A percentile compares a stretch with the other conserved stretches of the same genome.
Evolutionary conservation across 1,140 invertebrate species (phyloP).

Genomic region (Cydia splendana): DNA sequence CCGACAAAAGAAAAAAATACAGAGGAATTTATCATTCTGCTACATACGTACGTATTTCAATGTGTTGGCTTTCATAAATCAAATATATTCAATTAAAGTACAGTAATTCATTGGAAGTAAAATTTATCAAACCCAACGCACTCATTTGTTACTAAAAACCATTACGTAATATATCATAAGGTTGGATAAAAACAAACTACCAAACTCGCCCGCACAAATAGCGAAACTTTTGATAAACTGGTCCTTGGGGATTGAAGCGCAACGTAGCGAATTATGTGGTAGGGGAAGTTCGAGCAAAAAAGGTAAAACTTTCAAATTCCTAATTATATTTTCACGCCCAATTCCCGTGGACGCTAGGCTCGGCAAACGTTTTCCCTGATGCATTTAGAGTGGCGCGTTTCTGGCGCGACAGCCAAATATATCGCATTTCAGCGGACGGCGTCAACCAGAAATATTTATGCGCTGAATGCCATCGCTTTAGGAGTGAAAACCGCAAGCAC

Average conservation of each 20-base stretch:
- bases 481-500: conserved; percentile 4
- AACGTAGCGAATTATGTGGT: conserved; percentile 26
- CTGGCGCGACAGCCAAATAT: conserved; percentile 5
- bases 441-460: conserved; percentile 31
- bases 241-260: conserved; percentile 8
- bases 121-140: neutral
- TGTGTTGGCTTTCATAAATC: neutral
- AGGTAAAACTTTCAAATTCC: conserved; percentile 30
- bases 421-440: conserved; percentile 8
- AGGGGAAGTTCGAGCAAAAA: conserved; percentile 20
- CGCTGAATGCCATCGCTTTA: conserved; percentile 8
- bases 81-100: neutral
- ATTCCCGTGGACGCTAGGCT: conserved; percentile 20
- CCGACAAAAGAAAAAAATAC: neutral
- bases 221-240: conserved; percentile 32
- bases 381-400: neutral
- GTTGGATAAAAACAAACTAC: conserved; percentile 18
- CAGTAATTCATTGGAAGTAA: neutral
- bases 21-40: neutral
- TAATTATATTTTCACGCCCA: conserved; percentile 32
- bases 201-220: conserved; percentile 30
- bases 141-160: neutral
- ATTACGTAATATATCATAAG: conserved; percentile 1
- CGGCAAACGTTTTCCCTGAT: conserved; percentile 20
- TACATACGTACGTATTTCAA: neutral